Percentiles rank a stretch among this genome's conserved stretches.
These are phyloP conservation scores for Cephus pulcher DNA, from an alignment of 2,888 invertebrate genomes.

Conservation along the genomic window DNA sequence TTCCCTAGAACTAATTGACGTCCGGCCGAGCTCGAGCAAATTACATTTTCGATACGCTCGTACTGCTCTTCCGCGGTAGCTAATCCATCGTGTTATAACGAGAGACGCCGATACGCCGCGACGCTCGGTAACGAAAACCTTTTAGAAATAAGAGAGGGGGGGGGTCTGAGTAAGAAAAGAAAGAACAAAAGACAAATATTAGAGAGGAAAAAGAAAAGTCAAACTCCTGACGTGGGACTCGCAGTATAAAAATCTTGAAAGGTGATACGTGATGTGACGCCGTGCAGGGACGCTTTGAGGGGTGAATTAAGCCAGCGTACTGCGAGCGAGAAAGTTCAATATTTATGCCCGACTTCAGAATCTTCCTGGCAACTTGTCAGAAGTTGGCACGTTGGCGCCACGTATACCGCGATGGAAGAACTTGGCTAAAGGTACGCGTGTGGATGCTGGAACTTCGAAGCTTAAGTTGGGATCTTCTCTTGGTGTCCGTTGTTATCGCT, in stretches of 20 bases:
- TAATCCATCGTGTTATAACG: background rate
- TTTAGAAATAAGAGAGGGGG: background rate
- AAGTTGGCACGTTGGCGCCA: constrained; percentile 1
- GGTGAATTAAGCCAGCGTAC: background rate
- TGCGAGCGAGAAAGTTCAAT: constrained; percentile 5
- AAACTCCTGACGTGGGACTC: background rate
- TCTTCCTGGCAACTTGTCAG: constrained; percentile 6
- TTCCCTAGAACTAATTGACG: constrained; percentile 9
- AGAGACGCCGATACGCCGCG: background rate
- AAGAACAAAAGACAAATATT: background rate
- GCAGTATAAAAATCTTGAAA: background rate
- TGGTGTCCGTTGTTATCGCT: constrained; percentile 4
- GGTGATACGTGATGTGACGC: constrained; percentile 1
- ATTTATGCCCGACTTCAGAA: constrained; percentile 8
- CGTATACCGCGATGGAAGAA: background rate
- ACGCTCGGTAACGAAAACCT: background rate
- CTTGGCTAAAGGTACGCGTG: background rate
- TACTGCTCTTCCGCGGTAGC: background rate
- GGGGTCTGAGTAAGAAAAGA: background rate
- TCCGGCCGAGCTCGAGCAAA: constrained; percentile 27
- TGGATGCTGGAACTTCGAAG: background rate
- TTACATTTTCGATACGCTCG: constrained; percentile 24
- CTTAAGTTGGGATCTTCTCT: background rate
- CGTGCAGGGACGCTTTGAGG: background rate
- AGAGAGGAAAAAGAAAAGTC: background rate